phyloP scores from a whole-genome alignment of 2,797 vertebrate genomes.

The Manis javanica region DNA sequence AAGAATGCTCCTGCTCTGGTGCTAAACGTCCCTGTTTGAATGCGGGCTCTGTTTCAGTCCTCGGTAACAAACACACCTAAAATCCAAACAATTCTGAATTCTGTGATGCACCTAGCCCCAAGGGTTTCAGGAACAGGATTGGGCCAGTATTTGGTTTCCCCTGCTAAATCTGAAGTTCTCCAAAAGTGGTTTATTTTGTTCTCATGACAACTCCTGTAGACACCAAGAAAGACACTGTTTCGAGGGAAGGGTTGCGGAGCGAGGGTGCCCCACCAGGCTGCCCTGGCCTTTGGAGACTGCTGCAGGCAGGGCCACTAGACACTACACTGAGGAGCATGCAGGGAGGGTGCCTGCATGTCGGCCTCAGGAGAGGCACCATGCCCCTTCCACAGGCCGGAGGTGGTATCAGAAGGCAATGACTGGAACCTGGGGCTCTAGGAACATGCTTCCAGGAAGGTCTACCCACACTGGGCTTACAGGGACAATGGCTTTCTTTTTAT shows the following conservation, averaged over 20 bases:
- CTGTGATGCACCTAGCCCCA: not conserved
- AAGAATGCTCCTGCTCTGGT: not conserved
- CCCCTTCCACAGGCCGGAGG: not conserved
- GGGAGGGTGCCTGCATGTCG: too few relatives aligned
- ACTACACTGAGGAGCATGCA: not conserved
- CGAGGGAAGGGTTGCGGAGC: not conserved
- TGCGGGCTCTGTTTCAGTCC: not conserved
- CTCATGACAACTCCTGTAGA: not conserved
- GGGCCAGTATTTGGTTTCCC: not conserved
- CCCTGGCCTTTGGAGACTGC: not conserved
- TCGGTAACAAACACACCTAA: not conserved
- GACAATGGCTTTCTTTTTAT: not conserved
- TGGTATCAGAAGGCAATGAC: not conserved
- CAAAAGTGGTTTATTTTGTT: not conserved
- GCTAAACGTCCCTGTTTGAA: not conserved
- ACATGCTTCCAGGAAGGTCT: not conserved
- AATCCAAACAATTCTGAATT: not conserved
- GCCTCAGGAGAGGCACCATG: not conserved
- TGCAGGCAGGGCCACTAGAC: not conserved
- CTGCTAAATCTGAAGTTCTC: not conserved
- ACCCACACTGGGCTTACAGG: not conserved
- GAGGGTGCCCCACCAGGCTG: too few relatives aligned
- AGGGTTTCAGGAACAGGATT: not conserved
- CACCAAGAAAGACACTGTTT: not conserved
- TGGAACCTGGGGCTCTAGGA: too few relatives aligned